Base-by-base conservation (phyloP, 2,888 invertebrate species). In the Galeruca laticollis region DNA sequence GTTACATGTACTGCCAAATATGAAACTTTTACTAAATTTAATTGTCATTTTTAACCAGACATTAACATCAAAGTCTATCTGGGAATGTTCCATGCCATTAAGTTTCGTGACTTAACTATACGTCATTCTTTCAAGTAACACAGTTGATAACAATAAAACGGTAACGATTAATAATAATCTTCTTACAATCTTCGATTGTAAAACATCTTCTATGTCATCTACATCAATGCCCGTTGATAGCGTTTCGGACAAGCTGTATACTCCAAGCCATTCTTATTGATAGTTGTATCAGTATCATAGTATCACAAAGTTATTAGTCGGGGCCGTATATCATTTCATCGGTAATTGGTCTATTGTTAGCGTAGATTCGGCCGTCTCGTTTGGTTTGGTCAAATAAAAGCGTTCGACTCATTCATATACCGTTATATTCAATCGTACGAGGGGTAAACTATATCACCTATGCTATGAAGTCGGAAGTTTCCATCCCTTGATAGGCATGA, bases 301-400 rank as follows among this genome's bases (percentile, higher is more conserved):
- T 63, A 71, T 71, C 71, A 52, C 49, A 69, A 64, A 69, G 68
- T 69, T 66, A 72, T 72, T 72, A 72, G 69, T 64, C 64, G 64
- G 51, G 59, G 37, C 52, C 35, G 64, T 62, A 67, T 69, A 72
- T 72, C 72, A 69, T 69, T 70, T 61, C 51, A 69, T 69, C 62
- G 59, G 69, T 72, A 72, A 72, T 72, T 72, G 72, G 69, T 66
- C 69, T 59, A 72, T 72, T 72, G 72, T 72, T 69, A 65, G 52
- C 20, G 37, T 56, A 54, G 40, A 60, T 68, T 63, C 54, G 33
- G 56, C 35, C 56, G 26, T 57, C 35, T 57, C 35, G n/a, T 57
- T 57, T 35, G 15, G 47, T 47, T 40, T 68, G 35, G 52, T 43
- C 51, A 57, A 35, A 33, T n/a, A 66, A 66, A 66, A 59, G 51